phyloP scores from a whole-genome alignment of 2,888 invertebrate genomes.

The Stomorhina lunata region DNA sequence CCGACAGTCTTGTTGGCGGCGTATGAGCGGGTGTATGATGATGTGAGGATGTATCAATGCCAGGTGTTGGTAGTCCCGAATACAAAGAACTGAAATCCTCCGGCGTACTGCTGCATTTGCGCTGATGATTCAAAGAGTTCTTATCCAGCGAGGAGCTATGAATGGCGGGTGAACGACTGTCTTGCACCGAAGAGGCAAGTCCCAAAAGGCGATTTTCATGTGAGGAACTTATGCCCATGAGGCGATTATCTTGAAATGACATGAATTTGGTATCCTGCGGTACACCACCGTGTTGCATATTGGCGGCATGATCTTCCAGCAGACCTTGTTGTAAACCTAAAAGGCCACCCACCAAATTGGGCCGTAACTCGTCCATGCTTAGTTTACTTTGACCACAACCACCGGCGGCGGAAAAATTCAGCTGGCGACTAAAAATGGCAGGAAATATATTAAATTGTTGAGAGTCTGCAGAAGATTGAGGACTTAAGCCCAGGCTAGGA shows the following conservation, averaged over 20 bases:
- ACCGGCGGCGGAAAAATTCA: conserved; percentile 86
- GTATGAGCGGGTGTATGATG: conserved; percentile 86
- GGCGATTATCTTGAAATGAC: conserved; percentile 80
- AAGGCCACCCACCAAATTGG: conserved; percentile 89
- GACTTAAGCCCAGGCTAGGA: conserved; percentile 78
- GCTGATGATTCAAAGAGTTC: conserved; percentile 81
- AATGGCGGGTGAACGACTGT: conserved; percentile 80
- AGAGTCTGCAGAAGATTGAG: conserved; percentile 79
- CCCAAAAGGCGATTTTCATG: conserved; percentile 80
- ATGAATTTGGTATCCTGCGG: conserved; percentile 80
- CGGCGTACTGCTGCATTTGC: conserved; percentile 91
- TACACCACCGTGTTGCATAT: conserved; percentile 78
- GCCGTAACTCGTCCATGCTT: conserved; percentile 90
- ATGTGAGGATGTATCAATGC: conserved; percentile 81
- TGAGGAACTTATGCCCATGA: conserved; percentile 79
- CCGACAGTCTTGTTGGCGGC: conserved; percentile 83
- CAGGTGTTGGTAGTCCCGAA: conserved; percentile 82
- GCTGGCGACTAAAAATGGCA: conserved; percentile 93
- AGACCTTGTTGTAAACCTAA: conserved; percentile 89
- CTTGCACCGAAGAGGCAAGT: conserved; percentile 80
- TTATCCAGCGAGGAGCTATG: conserved; percentile 80
- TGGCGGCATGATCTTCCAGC: conserved; percentile 87
- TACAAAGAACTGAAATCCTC: conserved; percentile 95
- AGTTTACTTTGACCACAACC: conserved; percentile 88
- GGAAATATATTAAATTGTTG: conserved; percentile 93